Evolutionary conservation across 2,797 vertebrate species (phyloP), one percentile per base, ranked within the genome.

Genomic region (Spea hammondii): DNA sequence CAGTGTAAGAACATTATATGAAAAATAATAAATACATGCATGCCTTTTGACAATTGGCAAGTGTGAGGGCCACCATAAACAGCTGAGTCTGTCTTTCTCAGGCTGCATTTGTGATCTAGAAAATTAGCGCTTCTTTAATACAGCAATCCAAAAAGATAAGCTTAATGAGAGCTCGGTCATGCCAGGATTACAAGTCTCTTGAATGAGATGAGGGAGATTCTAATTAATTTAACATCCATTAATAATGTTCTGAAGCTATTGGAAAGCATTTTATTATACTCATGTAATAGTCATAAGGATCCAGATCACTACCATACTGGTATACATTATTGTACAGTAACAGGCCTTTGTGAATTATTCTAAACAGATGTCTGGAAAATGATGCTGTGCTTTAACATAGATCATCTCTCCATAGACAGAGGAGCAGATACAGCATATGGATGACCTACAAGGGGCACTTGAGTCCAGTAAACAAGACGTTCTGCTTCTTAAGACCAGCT

Each of bases 341-440:
- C 32, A 32, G 2, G 32, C 32, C 32, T 32, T 32, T 32, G 32
- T 32, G 11, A 59, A 13, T 13, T n/a, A 59, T 59, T 0, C 55
- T 3, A 59, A 5, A 59, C n/a, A 59, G 6, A 11, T 59, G 17
- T 64, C 7, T 64, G 12, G 60, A 17, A 8, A 64, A 14, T 4
- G 0, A 32, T 68, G 55, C 12, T 59, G 9, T 59, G 8, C 72
- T 32, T 44, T 78, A 67, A 78, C 13, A 5, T 46, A 45, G 11
- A 12, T 4, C 65, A 6, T 47, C 11, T 79, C 62, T n/a, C 68
- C 57, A 0, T 87, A 99, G 97, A 96, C 94, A 78, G 90, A 91
- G 83, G 92, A 94, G 62, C 97, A 99, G 85, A 88, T 89, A 0
- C 92, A 95, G 67, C 90, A 95, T 82, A 87, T 98, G 59, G 95